Evolutionary conservation across 2,888 invertebrate genomes (phyloP).

Genomic region (Drosophila merina): DNA sequence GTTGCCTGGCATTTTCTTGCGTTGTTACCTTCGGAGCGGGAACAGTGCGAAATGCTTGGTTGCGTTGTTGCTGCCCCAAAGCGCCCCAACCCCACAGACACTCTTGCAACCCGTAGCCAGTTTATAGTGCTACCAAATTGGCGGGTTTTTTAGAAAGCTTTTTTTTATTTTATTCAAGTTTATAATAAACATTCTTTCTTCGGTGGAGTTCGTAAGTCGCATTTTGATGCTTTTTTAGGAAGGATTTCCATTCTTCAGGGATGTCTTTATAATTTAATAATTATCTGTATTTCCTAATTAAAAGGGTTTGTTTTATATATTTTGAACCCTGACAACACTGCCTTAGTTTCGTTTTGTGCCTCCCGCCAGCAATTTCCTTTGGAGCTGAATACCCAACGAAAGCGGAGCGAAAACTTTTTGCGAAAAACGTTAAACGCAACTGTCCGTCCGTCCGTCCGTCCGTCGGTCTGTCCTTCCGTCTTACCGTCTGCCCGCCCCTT

Average conservation of each 20-base stretch:
- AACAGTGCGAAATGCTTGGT: conserved; percentile 69
- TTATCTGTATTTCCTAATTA: no score
- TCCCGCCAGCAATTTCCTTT: conserved; percentile 70
- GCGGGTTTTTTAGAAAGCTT: neutral
- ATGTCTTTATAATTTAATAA: no score
- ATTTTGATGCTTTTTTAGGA: no score
- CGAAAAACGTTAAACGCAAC: conserved; percentile 76
- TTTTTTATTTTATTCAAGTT: neutral
- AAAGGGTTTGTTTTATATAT: neutral
- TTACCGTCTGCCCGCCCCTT: conserved; percentile 40
- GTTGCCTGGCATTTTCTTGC: conserved; percentile 82
- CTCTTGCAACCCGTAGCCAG: neutral
- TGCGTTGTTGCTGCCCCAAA: conserved; percentile 49
- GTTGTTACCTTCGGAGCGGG: conserved; percentile 72
- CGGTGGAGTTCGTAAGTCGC: no score
- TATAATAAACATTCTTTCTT: no score
- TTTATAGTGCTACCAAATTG: conserved; percentile 16
- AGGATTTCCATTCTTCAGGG: no score
- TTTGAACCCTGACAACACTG: conserved; percentile 25
- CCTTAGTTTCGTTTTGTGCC: conserved; percentile 41
- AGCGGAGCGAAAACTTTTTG: conserved; percentile 65
- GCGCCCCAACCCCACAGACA: conserved; percentile 10
- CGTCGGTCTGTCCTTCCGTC: conserved; percentile 32
- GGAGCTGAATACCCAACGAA: conserved; percentile 58
- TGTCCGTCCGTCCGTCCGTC: conserved; percentile 45